Base-by-base conservation (phyloP, 2,888 invertebrate species). In the Scaptomyza caliginosa region DNA sequence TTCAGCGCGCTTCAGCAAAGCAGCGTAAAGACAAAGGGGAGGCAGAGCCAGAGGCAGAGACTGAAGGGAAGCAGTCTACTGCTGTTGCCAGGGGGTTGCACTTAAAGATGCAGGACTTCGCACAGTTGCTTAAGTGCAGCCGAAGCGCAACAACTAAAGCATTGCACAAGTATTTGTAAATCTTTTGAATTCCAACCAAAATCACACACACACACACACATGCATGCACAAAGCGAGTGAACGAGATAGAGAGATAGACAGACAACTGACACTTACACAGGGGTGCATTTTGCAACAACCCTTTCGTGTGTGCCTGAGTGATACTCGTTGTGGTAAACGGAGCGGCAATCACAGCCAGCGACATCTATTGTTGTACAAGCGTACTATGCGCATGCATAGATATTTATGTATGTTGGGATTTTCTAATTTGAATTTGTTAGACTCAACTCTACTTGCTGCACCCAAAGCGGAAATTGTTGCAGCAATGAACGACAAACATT, bases 151-250 rank as follows among this genome's bases (percentile, higher is more conserved):
- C 77, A 74, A 59, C 81, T 64, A 78, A 71, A 79, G 74, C 67
- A 74, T 46, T 80, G 71, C 65, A 77, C 66, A 82, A 80, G 88
- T 79, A 77, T 86, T 81, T 88, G 88, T 76, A 88, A 78, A 80
- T 80, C 82, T 73, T 80, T 89, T 77, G 80, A 88, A 88, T 88
- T 85, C 83, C 85, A 81, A 52, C 76, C 63, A 66, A 86, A 80
- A 77, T 71, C 72, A 75, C 54, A 81, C 82, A 76, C 62, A 56
- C 36, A 62, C 45, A 64, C 49, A 34, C 50, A 50, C 52, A 55
- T 42, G 55, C 36, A 66, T 17, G 11, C 39, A 28, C n/a, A n/a
- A n/a, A n/a, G 10, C 40, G 4, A 10, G 1, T 26, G 8, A 49
- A 26, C 43, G 54, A 57, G 39, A 24, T 39, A 56, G 36, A 42